These are phyloP conservation scores for Cataglyphis cursor DNA, from an alignment of 2,888 invertebrate genomes.

Conservation along the genomic window DNA sequence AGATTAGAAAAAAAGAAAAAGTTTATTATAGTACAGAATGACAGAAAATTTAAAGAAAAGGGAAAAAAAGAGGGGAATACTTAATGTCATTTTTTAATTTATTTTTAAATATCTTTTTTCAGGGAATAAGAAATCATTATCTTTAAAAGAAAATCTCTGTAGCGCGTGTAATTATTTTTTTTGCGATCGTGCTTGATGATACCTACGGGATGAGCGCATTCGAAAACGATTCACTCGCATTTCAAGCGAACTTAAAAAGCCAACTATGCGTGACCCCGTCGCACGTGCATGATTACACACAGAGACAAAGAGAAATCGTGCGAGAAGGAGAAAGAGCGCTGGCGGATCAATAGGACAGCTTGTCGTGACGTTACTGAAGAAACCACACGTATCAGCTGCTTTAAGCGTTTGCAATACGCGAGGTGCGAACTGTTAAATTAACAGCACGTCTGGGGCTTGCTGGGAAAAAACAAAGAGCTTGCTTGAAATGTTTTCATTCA, in stretches of 20 bases:
- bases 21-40: background rate
- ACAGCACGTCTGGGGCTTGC: background rate
- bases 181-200: background rate
- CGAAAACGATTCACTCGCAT: slow-evolving; percentile 12
- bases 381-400: slow-evolving; percentile 69
- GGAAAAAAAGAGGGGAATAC: background rate
- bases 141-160: background rate
- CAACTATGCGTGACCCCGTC: slow-evolving; percentile 72
- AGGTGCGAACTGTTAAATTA: slow-evolving; percentile 30
- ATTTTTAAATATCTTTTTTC: background rate
- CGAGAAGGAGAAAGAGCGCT: slow-evolving; percentile 58
- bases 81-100: background rate
- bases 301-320: slow-evolving; percentile 31
- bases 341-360: slow-evolving; percentile 72
- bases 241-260: slow-evolving; percentile 36
- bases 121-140: background rate
- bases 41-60: background rate
- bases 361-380: slow-evolving; percentile 72
- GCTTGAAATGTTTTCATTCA: slow-evolving; percentile 16
- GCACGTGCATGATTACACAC: slow-evolving; percentile 67
- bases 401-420: slow-evolving; percentile 59
- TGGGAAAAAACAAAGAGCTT: background rate
- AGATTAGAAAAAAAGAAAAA: background rate
- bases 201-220: background rate
- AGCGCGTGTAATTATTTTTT: background rate